phyloP scores from a whole-genome alignment of 1,140 invertebrate species.

The Matsumurasca onukii region DNA sequence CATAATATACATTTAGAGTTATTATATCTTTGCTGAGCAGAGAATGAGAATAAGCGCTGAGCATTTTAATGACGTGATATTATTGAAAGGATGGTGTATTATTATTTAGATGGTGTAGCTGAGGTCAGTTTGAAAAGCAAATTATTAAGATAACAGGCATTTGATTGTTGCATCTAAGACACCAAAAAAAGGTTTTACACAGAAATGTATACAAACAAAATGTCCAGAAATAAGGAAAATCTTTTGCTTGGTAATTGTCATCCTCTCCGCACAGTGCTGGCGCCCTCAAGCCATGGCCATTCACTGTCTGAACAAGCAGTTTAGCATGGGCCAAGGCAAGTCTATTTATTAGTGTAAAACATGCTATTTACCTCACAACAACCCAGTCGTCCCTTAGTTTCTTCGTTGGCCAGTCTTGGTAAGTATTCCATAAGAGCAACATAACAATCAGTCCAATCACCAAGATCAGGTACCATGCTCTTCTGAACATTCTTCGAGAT shows the following conservation, averaged over 20 bases:
- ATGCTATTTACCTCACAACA: neutral
- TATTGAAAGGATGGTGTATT: neutral
- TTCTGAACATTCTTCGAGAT: constrained; percentile 4
- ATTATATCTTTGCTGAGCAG: neutral
- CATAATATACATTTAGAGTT: neutral
- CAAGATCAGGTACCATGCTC: neutral
- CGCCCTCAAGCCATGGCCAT: neutral
- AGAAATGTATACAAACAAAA: neutral
- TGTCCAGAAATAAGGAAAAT: no score
- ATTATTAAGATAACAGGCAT: neutral
- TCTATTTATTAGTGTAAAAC: neutral
- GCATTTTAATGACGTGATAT: neutral
- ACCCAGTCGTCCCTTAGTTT: constrained; percentile 11
- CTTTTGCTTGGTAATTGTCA: no score
- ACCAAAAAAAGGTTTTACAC: neutral
- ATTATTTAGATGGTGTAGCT: neutral
- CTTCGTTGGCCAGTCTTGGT: neutral
- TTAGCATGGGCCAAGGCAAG: neutral
- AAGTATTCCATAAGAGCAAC: neutral
- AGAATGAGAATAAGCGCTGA: neutral
- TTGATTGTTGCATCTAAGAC: neutral
- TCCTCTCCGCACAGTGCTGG: neutral
- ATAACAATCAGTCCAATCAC: neutral
- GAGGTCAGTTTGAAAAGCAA: neutral
- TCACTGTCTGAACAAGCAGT: neutral